A percentile compares a stretch with the other conserved stretches of the same genome.
Evolutionary conservation across 2,888 invertebrate species (phyloP).

Genomic region (Parnassius glacialis): DNA sequence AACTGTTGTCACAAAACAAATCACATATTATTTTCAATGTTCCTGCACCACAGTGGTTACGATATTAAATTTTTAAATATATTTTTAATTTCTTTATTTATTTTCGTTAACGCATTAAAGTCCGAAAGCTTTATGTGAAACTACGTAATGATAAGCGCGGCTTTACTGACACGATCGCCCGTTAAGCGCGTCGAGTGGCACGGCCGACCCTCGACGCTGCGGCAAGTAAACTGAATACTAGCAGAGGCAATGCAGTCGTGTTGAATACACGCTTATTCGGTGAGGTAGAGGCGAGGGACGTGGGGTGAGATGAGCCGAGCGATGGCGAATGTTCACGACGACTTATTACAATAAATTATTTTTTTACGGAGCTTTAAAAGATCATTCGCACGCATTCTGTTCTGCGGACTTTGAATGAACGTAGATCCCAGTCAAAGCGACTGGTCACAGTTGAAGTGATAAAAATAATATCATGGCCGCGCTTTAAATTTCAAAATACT

Average conservation of each 20-base stretch:
- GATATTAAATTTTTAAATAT: slow-evolving; percentile 22
- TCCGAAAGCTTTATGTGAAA: slow-evolving; percentile 48
- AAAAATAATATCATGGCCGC: too few species aligned
- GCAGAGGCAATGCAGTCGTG: slow-evolving; percentile 71
- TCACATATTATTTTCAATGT: slow-evolving; percentile 44
- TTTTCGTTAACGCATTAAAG: slow-evolving; percentile 33
- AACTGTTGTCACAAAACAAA: slow-evolving; percentile 53
- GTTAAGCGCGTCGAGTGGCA: slow-evolving; percentile 67
- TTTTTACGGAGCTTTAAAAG: slow-evolving; percentile 71
- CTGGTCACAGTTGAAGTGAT: too few species aligned
- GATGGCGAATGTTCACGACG: slow-evolving; percentile 77
- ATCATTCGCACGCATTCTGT: slow-evolving; percentile 59
- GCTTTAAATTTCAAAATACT: neutral
- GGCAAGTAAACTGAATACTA: slow-evolving; percentile 71
- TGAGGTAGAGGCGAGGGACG: slow-evolving; percentile 51
- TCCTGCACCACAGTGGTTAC: slow-evolving; percentile 29
- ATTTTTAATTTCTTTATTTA: slow-evolving; percentile 17
- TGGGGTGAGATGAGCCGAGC: slow-evolving; percentile 71
- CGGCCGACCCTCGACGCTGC: slow-evolving; percentile 75
- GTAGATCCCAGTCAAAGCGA: slow-evolving; percentile 45
- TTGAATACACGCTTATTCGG: slow-evolving; percentile 64
- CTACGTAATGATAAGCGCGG: slow-evolving; percentile 68
- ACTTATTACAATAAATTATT: slow-evolving; percentile 79
- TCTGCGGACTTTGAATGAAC: slow-evolving; percentile 67
- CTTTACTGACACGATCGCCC: slow-evolving; percentile 67